Conservation (phyloP, 1,140 invertebrate genomes). For the Drosophila tropicalis region DNA sequence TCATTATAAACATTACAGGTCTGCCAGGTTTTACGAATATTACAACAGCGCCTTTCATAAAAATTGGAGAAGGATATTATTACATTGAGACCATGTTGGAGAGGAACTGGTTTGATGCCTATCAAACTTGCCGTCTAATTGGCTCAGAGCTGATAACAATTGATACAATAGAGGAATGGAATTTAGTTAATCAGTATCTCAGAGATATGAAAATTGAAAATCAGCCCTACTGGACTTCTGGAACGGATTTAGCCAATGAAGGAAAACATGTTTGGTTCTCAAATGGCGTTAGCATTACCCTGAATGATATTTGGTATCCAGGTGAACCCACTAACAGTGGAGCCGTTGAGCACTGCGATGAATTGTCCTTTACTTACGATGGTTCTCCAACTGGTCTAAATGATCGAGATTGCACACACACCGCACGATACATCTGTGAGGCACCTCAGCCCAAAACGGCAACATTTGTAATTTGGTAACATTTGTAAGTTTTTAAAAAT, state of each 20-base stretch:
- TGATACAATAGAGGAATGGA: slow-evolving; percentile 27
- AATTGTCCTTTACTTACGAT: neutral
- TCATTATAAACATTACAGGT: neutral
- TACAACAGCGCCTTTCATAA: slow-evolving; percentile 8
- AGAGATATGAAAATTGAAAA: neutral
- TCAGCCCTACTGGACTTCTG: slow-evolving; percentile 36
- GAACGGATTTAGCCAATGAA: slow-evolving; percentile 30
- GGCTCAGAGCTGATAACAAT: neutral
- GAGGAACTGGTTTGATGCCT: slow-evolving; percentile 36
- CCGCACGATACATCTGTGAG: slow-evolving; percentile 84
- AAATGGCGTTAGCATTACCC: slow-evolving; percentile 24
- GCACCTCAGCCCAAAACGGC: slow-evolving; percentile 85
- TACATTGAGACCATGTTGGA: slow-evolving; percentile 14
- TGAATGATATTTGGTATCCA: slow-evolving; percentile 20
- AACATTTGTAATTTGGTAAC: slow-evolving; percentile 73
- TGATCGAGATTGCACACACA: neutral
- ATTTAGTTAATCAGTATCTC: slow-evolving; percentile 19
- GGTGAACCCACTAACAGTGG: slow-evolving; percentile 30
- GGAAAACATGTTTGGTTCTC: slow-evolving; percentile 34
- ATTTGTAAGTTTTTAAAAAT: no score
- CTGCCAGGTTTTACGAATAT: neutral
- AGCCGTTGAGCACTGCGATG: slow-evolving; percentile 32
- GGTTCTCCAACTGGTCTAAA: slow-evolving; percentile 4
- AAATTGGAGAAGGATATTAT: slow-evolving; percentile 28
- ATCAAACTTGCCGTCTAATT: slow-evolving; percentile 18